These are phyloP conservation scores for Lasioglossum vierecki DNA, from an alignment of 2,888 invertebrate genomes.

Conservation along the genomic window DNA sequence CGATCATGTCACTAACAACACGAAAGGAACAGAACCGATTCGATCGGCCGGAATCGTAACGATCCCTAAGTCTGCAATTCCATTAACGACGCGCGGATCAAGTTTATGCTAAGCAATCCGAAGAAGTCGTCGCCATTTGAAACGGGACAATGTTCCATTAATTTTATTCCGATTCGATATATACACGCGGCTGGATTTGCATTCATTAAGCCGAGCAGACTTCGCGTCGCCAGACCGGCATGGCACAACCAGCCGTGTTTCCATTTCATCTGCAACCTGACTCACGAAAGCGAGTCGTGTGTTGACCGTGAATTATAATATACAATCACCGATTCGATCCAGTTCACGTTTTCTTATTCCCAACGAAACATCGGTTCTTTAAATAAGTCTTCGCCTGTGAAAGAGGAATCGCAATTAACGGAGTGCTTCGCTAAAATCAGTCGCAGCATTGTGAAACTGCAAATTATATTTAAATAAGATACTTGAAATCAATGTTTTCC, in stretches of 20 bases:
- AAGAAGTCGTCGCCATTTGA: not conserved
- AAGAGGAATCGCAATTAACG: not conserved
- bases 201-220: conserved; percentile 13
- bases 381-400: not conserved
- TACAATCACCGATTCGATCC: not conserved
- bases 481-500: not conserved
- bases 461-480: not conserved
- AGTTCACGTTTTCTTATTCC: not conserved
- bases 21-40: not conserved
- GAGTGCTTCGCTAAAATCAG: not conserved
- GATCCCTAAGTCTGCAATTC: not conserved
- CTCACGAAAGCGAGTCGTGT: not conserved
- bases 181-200: conserved; percentile 10
- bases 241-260: not conserved
- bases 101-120: conserved; percentile 1
- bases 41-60: not conserved
- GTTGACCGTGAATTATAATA: conserved; percentile 9
- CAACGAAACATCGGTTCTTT: not conserved
- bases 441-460: not conserved
- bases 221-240: conserved; percentile 2
- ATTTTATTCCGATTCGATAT: conserved; percentile 1
- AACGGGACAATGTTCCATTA: not conserved
- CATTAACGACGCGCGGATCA: not conserved
- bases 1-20: not conserved
- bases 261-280: conserved; percentile 15